These are phyloP conservation scores for Cantharis flavilabris DNA, from an alignment of 2,888 invertebrate genomes.

Conservation along the genomic window DNA sequence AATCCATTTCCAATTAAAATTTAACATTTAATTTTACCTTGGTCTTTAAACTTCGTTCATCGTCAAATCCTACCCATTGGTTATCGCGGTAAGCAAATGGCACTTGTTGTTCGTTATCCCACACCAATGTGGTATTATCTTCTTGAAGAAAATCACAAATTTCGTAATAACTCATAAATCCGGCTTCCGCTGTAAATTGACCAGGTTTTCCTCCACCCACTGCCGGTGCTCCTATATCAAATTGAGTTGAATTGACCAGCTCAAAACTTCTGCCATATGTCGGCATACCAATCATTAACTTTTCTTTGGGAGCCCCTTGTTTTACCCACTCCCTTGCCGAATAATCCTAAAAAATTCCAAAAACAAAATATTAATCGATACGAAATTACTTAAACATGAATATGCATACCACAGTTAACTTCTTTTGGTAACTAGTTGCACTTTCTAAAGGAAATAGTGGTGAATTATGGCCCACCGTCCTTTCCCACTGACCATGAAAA, in stretches of 20 bases:
- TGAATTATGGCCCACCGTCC: conserved; percentile 91
- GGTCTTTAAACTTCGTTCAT: conserved; percentile 87
- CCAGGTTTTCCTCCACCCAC: conserved; percentile 86
- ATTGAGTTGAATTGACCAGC: conserved; percentile 81
- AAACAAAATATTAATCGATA: neutral
- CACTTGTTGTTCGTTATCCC: conserved; percentile 95
- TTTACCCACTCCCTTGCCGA: conserved; percentile 92
- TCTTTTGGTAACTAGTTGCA: conserved; percentile 89
- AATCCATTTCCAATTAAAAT: neutral
- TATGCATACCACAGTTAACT: conserved; percentile 81
- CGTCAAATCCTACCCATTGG: conserved; percentile 95
- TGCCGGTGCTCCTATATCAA: conserved; percentile 91
- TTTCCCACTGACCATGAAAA: conserved; percentile 94
- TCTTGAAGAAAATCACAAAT: conserved; percentile 89
- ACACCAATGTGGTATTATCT: conserved; percentile 89
- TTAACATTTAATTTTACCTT: conserved; percentile 65
- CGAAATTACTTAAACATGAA: neutral
- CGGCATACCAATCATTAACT: conserved; percentile 92
- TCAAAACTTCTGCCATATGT: conserved; percentile 93
- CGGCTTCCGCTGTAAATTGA: conserved; percentile 89
- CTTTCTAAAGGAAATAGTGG: conserved; percentile 88
- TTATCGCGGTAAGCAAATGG: conserved; percentile 91
- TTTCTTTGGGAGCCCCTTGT: conserved; percentile 91
- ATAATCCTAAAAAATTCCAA: conserved; percentile 69
- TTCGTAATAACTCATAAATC: conserved; percentile 95